Evolutionary conservation across 1,140 invertebrate genomes (phyloP).

Genomic region (Macrocentrus cingulum): DNA sequence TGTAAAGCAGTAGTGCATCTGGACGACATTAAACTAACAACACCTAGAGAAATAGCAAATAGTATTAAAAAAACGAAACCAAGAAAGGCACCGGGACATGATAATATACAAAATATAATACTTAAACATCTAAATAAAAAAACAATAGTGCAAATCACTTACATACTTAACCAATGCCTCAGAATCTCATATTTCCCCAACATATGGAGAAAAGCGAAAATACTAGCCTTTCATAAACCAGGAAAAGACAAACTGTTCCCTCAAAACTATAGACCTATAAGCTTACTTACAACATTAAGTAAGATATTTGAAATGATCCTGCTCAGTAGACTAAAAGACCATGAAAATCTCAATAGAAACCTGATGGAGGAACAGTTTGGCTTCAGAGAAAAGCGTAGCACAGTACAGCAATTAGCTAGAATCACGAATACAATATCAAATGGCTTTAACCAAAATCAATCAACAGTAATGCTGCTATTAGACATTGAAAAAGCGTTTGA

Average conservation of each 20-base stretch:
- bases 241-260: constrained; percentile 39
- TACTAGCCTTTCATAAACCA: constrained; percentile 35
- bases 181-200: constrained; percentile 33
- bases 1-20: background rate
- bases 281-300: constrained; percentile 35
- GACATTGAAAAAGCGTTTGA: constrained; percentile 46
- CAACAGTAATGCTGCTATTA: constrained; percentile 33
- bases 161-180: constrained; percentile 39
- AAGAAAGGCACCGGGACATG: constrained; percentile 39
- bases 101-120: constrained; percentile 31
- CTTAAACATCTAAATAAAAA: constrained; percentile 36
- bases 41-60: constrained; percentile 1
- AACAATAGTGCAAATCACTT: constrained; percentile 31
- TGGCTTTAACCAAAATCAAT: constrained; percentile 30
- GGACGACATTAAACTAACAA: background rate
- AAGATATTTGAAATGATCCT: constrained; percentile 43
- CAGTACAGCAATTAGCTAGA: constrained; percentile 37
- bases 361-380: constrained; percentile 40
- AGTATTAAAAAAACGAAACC: constrained; percentile 15
- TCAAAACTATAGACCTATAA: constrained; percentile 43
- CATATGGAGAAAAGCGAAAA: constrained; percentile 35
- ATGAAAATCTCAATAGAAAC: constrained; percentile 5
- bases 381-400: constrained; percentile 36
- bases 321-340: constrained; percentile 29
- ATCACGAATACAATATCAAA: constrained; percentile 34